Base-by-base conservation (phyloP, 2,888 invertebrate species). In the Tolmerus cingulatus region DNA sequence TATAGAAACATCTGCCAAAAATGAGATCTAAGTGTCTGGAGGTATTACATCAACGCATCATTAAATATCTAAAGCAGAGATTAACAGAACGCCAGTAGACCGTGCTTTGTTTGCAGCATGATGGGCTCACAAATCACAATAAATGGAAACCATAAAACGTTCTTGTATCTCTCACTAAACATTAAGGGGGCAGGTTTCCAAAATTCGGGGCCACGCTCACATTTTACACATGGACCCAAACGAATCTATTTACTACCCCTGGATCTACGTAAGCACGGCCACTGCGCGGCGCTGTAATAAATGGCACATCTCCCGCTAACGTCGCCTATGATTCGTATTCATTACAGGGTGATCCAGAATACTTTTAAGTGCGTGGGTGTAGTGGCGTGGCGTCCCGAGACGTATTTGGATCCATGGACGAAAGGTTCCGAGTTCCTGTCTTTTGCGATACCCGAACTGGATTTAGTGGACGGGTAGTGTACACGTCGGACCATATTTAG, bases 71-170 rank as follows among this genome's bases (percentile, higher is more conserved):
- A 66, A 66, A 4, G 66, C 23, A 66, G 66, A 66, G 66, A 66
- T 66, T 66, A 66, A 19, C 66, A 23, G 66, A 66, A 19, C 12
- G 27, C 9, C 27, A 66, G 12, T 9, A 66, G 66, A 66, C 66
- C 66, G 23, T 66, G 66, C 66, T 66, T 66, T 66, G 76, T 76
- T 34, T 37, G 34, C 66, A 34, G 27, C 76, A 76, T 37, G 76
- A 76, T 76, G 76, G 19, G 76, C 76, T 37, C 76, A 76, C 76
- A 76, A 76, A 76, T 76, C 76, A 76, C 30, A 37, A 76, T 76
- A 76, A 76, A 76, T 76, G 34, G 76, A 76, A 37, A 34, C 37
- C 76, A 76, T 76, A 76, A 76, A 76, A 76, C 76, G 76, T 76
- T 76, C 27, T 3, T 74, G 37, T 34, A 12, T 76, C 34, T 76